Percentiles rank a stretch among this genome's conserved stretches.
Conservation (phyloP, 2,888 invertebrate species). For the Digitonthophagus gazella region DNA sequence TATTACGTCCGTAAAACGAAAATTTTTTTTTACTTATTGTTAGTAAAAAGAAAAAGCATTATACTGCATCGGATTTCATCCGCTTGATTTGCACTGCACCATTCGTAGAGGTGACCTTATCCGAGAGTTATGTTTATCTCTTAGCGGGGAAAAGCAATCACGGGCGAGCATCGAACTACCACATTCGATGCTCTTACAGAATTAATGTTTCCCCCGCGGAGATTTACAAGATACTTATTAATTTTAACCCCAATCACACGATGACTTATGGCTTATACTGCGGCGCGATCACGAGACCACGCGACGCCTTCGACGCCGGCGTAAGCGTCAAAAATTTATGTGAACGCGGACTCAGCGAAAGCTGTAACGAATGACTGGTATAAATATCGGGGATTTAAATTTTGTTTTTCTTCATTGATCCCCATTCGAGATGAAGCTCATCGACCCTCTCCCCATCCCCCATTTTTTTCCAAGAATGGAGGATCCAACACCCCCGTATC, state of each 20-base stretch:
- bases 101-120: neutral
- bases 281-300: neutral
- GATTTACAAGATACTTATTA: slow-evolving; percentile 21
- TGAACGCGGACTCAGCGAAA: slow-evolving; percentile 8
- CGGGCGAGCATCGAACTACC: neutral
- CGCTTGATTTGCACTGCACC: neutral
- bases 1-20: neutral
- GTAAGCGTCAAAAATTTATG: slow-evolving; percentile 10
- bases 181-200: neutral
- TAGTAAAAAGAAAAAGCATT: neutral
- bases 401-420: slow-evolving; percentile 22
- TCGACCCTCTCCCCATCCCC: neutral
- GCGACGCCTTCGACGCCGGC: slow-evolving; percentile 1
- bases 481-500: slow-evolving; percentile 33
- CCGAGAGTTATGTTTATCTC: neutral
- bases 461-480: slow-evolving; percentile 26
- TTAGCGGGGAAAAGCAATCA: neutral
- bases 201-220: neutral
- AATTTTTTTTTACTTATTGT: no score
- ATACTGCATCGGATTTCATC: neutral
- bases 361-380: slow-evolving; percentile 11
- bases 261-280: slow-evolving; percentile 1
- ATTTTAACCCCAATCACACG: slow-evolving; percentile 12
- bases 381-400: slow-evolving; percentile 20
- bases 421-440: slow-evolving; percentile 14